Conservation (phyloP, 2,797 vertebrate genomes). For the Halcyon smyrnensis region DNA sequence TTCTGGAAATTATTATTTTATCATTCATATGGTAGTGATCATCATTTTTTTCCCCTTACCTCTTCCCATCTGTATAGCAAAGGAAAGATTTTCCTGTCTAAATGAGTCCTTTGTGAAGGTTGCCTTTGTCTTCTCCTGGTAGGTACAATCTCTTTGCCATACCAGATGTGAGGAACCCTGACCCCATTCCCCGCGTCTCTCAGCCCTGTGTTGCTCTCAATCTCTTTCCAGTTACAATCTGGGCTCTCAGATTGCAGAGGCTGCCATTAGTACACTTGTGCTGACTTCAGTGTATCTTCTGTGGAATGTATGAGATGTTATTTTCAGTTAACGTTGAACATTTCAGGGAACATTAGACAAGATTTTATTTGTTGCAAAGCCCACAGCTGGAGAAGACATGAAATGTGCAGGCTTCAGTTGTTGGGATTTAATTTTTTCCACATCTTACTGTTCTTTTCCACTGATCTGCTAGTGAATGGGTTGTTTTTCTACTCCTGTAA, state of each 20-base stretch:
- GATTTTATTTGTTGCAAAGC: background rate
- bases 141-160: background rate
- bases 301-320: fast-evolving
- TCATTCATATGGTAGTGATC: background rate
- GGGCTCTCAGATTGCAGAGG: background rate
- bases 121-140: background rate
- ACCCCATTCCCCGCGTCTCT: too few relatives aligned
- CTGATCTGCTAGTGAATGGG: background rate
- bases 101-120: background rate
- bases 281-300: background rate
- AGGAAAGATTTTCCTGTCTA: background rate
- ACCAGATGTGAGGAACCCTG: fast-evolving
- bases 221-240: background rate
- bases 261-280: background rate
- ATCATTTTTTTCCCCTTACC: fast-evolving
- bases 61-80: background rate
- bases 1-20: background rate
- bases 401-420: background rate
- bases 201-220: fast-evolving
- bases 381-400: background rate
- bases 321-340: background rate
- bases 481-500: background rate
- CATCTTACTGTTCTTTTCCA: background rate
- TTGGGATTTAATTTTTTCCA: background rate
- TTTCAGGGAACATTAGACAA: background rate